These are phyloP conservation scores for Pogonomyrmex barbatus DNA, from an alignment of 1,140 invertebrate genomes.

Conservation along the genomic window DNA sequence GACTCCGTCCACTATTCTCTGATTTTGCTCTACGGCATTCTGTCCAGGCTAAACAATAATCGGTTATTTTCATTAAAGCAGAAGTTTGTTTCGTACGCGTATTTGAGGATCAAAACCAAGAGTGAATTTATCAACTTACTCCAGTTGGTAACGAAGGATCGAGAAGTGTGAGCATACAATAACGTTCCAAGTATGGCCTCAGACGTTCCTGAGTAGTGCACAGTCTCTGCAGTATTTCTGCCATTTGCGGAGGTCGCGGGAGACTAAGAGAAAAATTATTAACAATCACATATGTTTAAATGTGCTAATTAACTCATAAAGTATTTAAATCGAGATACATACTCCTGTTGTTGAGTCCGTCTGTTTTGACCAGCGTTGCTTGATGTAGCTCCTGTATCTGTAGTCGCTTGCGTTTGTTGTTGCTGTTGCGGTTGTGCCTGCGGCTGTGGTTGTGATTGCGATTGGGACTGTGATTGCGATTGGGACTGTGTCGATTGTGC, in stretches of 20 bases:
- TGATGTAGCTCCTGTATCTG: slow-evolving; percentile 25
- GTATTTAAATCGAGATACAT: not conserved
- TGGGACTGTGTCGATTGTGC: slow-evolving; percentile 32
- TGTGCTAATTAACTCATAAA: not conserved
- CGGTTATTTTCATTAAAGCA: not conserved
- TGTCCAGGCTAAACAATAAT: slow-evolving; percentile 80
- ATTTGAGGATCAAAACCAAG: not conserved
- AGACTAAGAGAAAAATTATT: slow-evolving; percentile 69
- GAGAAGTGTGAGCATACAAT: slow-evolving; percentile 87
- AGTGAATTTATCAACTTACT: slow-evolving; percentile 80
- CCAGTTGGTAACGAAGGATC: slow-evolving; percentile 87
- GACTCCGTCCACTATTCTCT: slow-evolving; percentile 90
- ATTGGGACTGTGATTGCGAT: slow-evolving; percentile 35
- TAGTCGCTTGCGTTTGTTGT: not conserved
- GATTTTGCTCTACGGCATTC: slow-evolving; percentile 86
- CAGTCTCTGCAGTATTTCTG: slow-evolving; percentile 88
- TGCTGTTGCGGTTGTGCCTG: slow-evolving; percentile 57
- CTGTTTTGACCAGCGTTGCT: slow-evolving; percentile 51
- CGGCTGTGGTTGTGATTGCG: slow-evolving; percentile 42
- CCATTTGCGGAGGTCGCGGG: slow-evolving; percentile 87
- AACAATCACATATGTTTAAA: slow-evolving; percentile 10
- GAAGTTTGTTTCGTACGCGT: not conserved
- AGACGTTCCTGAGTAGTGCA: slow-evolving; percentile 88
- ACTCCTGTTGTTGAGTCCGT: slow-evolving; percentile 61
- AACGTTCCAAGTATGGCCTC: slow-evolving; percentile 88